phyloP scores from a whole-genome alignment of 2,113 vertebrate species.

The Tauraco erythrolophus region DNA sequence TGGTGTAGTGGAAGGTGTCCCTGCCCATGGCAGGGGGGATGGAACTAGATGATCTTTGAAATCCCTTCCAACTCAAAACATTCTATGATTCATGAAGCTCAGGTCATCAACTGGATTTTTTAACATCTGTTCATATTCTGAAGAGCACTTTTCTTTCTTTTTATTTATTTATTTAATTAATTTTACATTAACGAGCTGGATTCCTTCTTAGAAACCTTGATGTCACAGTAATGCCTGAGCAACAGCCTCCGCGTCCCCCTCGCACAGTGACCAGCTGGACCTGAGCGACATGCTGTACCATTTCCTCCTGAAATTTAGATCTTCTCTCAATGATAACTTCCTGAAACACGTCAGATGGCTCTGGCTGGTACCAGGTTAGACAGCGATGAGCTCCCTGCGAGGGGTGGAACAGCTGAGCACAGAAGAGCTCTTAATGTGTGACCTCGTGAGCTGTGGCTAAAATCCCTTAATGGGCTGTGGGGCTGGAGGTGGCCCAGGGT shows the following conservation, averaged over 20 bases:
- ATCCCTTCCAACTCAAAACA: too few relatives aligned
- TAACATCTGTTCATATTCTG: not conserved
- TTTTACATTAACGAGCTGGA: not conserved
- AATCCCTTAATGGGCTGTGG: constrained; percentile 10
- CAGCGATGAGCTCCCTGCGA: constrained; percentile 45
- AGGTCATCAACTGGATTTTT: not conserved
- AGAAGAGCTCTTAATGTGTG: constrained; percentile 38
- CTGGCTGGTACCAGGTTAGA: not conserved
- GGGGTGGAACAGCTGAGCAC: constrained; percentile 44
- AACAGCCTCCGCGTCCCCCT: not conserved
- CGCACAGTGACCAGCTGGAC: not conserved
- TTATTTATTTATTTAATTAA: too few relatives aligned
- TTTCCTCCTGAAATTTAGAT: not conserved
- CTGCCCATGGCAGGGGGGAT: too few relatives aligned
- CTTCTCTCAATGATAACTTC: not conserved
- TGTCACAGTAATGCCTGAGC: not conserved
- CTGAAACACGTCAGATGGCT: not conserved
- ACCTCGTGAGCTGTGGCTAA: constrained; percentile 47
- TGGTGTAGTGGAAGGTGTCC: too few relatives aligned
- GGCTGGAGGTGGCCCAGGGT: not conserved
- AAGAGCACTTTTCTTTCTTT: not conserved
- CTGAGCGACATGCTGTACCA: not conserved
- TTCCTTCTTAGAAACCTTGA: not conserved
- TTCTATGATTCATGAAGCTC: not conserved
- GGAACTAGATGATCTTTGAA: too few relatives aligned